Base-by-base conservation (phyloP, 2,113 vertebrate genomes). In the Clarias batrachus region DNA sequence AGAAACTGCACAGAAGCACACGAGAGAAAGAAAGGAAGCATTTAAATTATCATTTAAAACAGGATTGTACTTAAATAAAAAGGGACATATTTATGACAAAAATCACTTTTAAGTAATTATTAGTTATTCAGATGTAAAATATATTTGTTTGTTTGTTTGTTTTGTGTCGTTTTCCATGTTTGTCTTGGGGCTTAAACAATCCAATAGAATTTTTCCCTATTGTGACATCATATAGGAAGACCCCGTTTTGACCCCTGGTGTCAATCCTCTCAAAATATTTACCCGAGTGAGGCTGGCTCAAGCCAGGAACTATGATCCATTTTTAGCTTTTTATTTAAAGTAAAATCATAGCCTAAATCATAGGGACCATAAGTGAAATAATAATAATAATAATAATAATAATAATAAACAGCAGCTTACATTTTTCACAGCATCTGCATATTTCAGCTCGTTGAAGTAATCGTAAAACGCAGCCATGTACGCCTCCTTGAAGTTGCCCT, bases 401-500 rank as follows among this genome's bases (percentile, higher is more conserved):
- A 41, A 41, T 48, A 48, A 48, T 48, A 48, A 48, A 48, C 8
- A 1, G 6, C 9, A 7, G 96, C 98, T 96, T 91, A 99, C 98
- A 66, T 99, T 99, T 94, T 97, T 99, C 88, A 99, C 98, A 63
- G 98, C 96, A 14, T 99, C 98, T 0, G 97, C 97, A n/a, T 99
- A 99, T 92, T 99, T 98, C 92, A 99, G 97, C 90, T 99, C 98
- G 62, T 99, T 99, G 94, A 99, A 99, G 94, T 97, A 97, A 89
- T 99, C 98, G 79, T 98, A 97, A 94, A 99, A 99, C 0, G 96
- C 93, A 76, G 98, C 98, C 98, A 99, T 99, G 93, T 98, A 99
- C 0, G 97, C 96, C 91, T 99, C 98, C 92, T 99, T 99, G 90
- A 99, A 99, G 91, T 95, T 99, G 89, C 97, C 98, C 98, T 99